Evolutionary conservation across 1,140 invertebrate genomes (phyloP), one percentile per base, ranked within the genome.

Genomic region (Mercenaria mercenaria): DNA sequence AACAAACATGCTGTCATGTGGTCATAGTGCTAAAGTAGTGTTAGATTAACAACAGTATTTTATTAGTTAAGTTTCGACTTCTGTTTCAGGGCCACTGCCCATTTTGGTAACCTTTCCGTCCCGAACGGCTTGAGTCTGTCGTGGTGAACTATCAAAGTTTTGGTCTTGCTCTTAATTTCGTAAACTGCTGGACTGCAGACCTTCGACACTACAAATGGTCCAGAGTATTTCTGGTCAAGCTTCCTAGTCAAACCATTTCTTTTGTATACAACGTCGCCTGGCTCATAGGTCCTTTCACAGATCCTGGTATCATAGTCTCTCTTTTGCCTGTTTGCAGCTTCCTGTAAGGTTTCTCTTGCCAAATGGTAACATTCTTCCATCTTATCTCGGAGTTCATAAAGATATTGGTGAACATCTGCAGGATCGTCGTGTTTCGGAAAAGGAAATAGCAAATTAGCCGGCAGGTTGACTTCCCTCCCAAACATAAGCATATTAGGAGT

Each of bases 401-500:
- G 6, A 29, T 61, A 61, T 29, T 29, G 4, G 23, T 61, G 56
- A 4, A 6, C 6, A 11, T 61, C 26, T 10, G 56, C 20, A 29
- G 6, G 56, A n/a, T 29, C 56, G 3, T 11, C 56, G 26, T 23
- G 8, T n/a, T n/a, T 61, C 4, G 56, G 56, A 29, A 61, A 61
- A 11, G 56, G 56, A 61, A 61, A 61, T 61, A 61, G 56, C 4
- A 69, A 20, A 34, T 77, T 15, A 26, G n/a, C 8, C 20, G 74
- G 74, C n/a, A 77, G 20, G 13, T 20, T 29, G 3, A 77, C 41
- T 47, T 77, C 74, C 18, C 74, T 41, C 2, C 43, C 43, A 4
- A 77, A 47, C 74, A 77, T 77, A 3, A 77, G 43, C 41, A 41
- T 23, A 47, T 77, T 81, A 47, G 50, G 79, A 39, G 47, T 81